These are phyloP conservation scores for Erannis defoliaria DNA, from an alignment of 2,888 invertebrate species.

Conservation along the genomic window DNA sequence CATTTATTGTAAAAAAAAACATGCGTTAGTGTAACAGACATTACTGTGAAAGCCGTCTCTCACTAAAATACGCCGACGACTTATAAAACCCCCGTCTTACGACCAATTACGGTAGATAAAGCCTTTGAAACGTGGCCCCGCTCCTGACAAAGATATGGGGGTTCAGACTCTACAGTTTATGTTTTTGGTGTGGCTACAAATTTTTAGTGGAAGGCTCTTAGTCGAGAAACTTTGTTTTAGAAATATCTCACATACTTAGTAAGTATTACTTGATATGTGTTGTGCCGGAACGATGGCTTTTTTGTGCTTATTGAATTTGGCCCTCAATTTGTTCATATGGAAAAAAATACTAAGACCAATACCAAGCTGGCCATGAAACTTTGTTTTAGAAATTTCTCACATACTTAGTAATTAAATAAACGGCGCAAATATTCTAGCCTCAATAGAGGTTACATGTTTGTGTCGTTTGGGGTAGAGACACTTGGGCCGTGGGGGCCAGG, in stretches of 20 bases:
- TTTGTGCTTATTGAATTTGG: neutral
- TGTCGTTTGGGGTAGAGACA: too few species aligned
- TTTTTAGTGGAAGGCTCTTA: constrained; percentile 46
- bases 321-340: too few species aligned
- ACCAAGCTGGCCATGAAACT: too few species aligned
- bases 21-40: constrained; percentile 9
- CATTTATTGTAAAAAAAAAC: too few species aligned
- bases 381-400: constrained; percentile 7
- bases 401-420: too few species aligned
- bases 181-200: constrained; percentile 53
- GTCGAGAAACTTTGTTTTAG: constrained; percentile 8
- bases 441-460: too few species aligned
- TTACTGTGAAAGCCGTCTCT: constrained; percentile 21
- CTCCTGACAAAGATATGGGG: constrained; percentile 53
- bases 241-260: neutral
- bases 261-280: neutral
- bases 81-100: constrained; percentile 72
- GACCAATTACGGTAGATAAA: constrained; percentile 78
- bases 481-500: too few species aligned
- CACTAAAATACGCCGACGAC: constrained; percentile 59
- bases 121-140: constrained; percentile 66
- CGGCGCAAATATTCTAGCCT: too few species aligned
- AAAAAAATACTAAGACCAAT: too few species aligned
- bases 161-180: constrained; percentile 55
- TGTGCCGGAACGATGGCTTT: neutral